Conservation (phyloP, 2,888 invertebrate species). For the Mellilla xanthometata region DNA sequence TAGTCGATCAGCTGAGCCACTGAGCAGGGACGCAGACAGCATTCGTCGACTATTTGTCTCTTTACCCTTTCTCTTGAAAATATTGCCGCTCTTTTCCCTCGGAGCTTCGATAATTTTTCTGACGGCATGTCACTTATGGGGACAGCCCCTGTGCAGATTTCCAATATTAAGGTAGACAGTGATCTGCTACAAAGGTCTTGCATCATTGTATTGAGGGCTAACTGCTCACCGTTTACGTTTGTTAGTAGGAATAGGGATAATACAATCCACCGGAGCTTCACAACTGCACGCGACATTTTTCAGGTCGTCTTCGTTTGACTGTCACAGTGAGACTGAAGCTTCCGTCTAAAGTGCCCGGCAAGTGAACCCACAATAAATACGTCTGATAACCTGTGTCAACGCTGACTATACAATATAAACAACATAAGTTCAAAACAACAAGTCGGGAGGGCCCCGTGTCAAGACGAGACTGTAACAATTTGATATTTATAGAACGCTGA, state of each 20-base stretch:
- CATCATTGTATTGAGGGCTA: slow-evolving; percentile 50
- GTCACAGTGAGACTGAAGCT: slow-evolving; percentile 57
- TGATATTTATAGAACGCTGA: slow-evolving; percentile 70
- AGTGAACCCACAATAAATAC: slow-evolving; percentile 67
- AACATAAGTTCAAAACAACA: slow-evolving; percentile 77
- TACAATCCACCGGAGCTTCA: slow-evolving; percentile 45
- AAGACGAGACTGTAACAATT: slow-evolving; percentile 59
- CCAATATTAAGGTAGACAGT: slow-evolving; percentile 48
- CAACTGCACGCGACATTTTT: slow-evolving; percentile 51
- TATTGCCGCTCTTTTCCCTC: slow-evolving; percentile 54
- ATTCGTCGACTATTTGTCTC: slow-evolving; percentile 58
- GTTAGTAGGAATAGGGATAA: slow-evolving; percentile 47
- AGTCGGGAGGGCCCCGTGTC: slow-evolving; percentile 58
- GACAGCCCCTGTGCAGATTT: slow-evolving; percentile 54
- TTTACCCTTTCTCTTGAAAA: slow-evolving; percentile 49
- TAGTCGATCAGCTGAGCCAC: slow-evolving; percentile 62
- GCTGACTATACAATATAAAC: slow-evolving; percentile 62
- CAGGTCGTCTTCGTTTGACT: slow-evolving; percentile 38
- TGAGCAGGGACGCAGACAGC: slow-evolving; percentile 59
- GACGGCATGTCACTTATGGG: slow-evolving; percentile 44
- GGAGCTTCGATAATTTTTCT: slow-evolving; percentile 41
- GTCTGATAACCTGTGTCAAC: slow-evolving; percentile 76
- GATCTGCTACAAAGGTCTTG: slow-evolving; percentile 54
- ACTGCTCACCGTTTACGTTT: slow-evolving; percentile 42
- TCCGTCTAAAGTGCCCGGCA: slow-evolving; percentile 60